Percentiles rank a stretch among this genome's conserved stretches.
These are phyloP conservation scores for Perca schrenkii DNA, from an alignment of 2,113 vertebrate species.

Conservation along the genomic window DNA sequence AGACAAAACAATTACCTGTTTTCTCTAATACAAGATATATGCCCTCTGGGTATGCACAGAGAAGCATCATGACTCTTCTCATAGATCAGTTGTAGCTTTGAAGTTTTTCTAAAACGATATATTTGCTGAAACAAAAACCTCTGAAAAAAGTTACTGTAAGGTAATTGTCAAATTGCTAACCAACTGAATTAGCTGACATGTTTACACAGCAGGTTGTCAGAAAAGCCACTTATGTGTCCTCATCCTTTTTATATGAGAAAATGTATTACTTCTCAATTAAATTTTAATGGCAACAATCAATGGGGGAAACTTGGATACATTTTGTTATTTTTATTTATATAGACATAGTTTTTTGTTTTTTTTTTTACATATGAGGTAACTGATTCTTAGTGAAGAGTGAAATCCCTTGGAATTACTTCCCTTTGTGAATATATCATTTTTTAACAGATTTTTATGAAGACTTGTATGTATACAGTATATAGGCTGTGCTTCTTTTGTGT, in stretches of 20 bases:
- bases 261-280: background rate
- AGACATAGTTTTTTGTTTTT: no score
- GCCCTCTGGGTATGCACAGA: no score
- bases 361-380: no score
- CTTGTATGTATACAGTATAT: background rate
- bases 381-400: no score
- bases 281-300: no score
- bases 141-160: background rate
- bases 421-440: background rate
- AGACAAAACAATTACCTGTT: background rate
- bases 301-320: no score
- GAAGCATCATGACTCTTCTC: background rate
- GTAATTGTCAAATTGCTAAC: background rate
- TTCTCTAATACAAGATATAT: background rate
- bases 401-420: no score
- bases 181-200: background rate
- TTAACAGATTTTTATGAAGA: background rate
- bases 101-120: background rate
- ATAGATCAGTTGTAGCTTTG: background rate
- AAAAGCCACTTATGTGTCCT: no score
- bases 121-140: background rate
- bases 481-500: background rate
- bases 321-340: no score
- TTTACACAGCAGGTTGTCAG: background rate
- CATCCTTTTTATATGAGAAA: background rate